Percentiles rank a stretch among this genome's conserved stretches.
Evolutionary conservation across 2,797 vertebrate species (phyloP).

Genomic region (Urophycis tenuis): DNA sequence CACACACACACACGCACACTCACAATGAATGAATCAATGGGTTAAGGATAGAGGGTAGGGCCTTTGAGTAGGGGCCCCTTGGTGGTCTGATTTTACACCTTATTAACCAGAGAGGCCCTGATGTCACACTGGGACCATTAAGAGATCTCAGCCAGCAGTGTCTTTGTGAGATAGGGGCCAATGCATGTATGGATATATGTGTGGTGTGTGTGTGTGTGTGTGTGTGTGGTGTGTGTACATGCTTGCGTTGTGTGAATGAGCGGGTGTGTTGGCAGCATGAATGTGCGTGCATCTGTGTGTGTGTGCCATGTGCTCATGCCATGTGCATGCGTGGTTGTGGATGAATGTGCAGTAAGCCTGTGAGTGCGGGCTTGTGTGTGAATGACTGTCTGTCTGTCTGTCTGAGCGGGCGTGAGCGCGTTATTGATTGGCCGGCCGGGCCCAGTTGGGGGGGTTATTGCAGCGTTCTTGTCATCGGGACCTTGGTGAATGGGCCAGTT

Average conservation of each 20-base stretch:
- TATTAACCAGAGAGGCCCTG: constrained; percentile 72
- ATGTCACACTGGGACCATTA: constrained; percentile 71
- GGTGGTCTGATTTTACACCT: constrained; percentile 79
- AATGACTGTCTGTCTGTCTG: constrained; percentile 18
- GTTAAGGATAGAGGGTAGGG: constrained; percentile 52
- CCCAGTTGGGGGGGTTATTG: constrained; percentile 42
- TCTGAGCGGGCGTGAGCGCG: neutral
- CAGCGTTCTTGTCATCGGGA: constrained; percentile 49
- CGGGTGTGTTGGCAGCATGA: neutral
- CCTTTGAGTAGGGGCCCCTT: constrained; percentile 56
- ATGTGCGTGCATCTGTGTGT: constrained; percentile 3
- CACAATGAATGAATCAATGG: constrained; percentile 27
- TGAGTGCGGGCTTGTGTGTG: constrained; percentile 26
- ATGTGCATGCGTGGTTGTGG: constrained; percentile 2
- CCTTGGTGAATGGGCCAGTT: constrained; percentile 73
- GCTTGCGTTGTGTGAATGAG: neutral
- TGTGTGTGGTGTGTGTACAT: constrained; percentile 8
- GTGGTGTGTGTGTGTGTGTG: constrained; percentile 15
- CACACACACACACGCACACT: neutral
- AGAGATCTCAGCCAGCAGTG: constrained; percentile 48
- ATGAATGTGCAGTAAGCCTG: neutral
- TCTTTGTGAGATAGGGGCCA: constrained; percentile 56
- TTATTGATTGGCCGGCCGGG: constrained; percentile 65
- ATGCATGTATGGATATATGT: constrained; percentile 47
- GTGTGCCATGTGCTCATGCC: neutral